A percentile compares a stretch with the other conserved stretches of the same genome.
phyloP scores from a whole-genome alignment of 2,797 vertebrate genomes.

The Oryzias dopingdopingensis region DNA sequence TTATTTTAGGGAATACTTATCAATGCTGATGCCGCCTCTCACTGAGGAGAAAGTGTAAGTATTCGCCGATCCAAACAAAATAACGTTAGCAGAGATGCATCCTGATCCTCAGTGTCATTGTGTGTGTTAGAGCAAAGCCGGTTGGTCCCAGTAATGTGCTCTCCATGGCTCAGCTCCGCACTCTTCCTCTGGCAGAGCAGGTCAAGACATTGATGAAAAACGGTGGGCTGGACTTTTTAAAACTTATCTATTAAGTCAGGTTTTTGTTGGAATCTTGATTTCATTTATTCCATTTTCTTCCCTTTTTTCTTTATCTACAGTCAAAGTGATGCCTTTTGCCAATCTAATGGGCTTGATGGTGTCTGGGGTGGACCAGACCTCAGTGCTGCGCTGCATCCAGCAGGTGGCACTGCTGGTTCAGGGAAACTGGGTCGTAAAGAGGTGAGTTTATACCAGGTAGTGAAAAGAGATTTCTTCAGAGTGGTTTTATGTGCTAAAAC shows the following conservation, averaged over 20 bases:
- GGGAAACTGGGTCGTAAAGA: slow-evolving; percentile 99
- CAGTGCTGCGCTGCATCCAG: slow-evolving; percentile 94
- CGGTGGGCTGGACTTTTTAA: slow-evolving; percentile 66
- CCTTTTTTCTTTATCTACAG: slow-evolving; percentile 65
- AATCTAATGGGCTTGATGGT: slow-evolving; percentile 95
- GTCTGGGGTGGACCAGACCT: slow-evolving; percentile 86
- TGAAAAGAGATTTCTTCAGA: not conserved
- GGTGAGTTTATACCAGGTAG: slow-evolving; percentile 71
- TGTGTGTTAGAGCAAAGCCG: slow-evolving; percentile 80
- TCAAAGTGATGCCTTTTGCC: slow-evolving; percentile 95
- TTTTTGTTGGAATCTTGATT: not conserved
- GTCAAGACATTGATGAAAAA: slow-evolving; percentile 98
- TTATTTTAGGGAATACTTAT: slow-evolving; percentile 87
- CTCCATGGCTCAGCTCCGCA: slow-evolving; percentile 96
- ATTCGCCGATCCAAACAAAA: not conserved
- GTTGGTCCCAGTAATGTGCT: slow-evolving; percentile 93
- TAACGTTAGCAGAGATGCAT: not conserved
- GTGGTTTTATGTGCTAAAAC: not conserved
- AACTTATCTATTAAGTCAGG: no score
- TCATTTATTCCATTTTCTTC: not conserved
- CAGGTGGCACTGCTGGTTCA: slow-evolving; percentile 98
- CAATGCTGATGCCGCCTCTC: slow-evolving; percentile 94
- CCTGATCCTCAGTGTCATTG: not conserved
- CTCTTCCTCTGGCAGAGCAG: slow-evolving; percentile 91
- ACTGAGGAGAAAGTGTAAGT: slow-evolving; percentile 92